These are phyloP conservation scores for Fukomys damarensis DNA, from an alignment of 2,113 vertebrate genomes.

Conservation along the genomic window DNA sequence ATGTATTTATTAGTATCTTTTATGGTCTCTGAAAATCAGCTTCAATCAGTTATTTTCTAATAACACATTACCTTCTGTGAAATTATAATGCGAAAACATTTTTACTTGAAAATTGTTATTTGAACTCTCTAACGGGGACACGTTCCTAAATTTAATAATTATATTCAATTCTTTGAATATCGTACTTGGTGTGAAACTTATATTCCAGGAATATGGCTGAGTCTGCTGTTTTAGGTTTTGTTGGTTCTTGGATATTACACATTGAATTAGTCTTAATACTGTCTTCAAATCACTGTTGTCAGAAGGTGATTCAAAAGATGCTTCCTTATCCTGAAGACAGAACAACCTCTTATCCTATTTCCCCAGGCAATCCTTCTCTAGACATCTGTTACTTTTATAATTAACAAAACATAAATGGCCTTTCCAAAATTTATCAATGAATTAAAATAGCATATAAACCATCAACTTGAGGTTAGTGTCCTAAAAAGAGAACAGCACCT, in stretches of 20 bases:
- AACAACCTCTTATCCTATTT: neutral
- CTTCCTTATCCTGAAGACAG: neutral
- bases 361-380: neutral
- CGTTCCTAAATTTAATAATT: slow-evolving; percentile 33
- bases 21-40: neutral
- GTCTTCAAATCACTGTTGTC: neutral
- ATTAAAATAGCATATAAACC: neutral
- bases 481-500: neutral
- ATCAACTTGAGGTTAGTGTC: neutral
- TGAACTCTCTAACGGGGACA: neutral
- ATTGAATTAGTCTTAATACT: neutral
- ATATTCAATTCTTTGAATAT: slow-evolving; percentile 20
- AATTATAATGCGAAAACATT: neutral
- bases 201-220: neutral
- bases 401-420: neutral
- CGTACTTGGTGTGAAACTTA: neutral
- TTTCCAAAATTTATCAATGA: slow-evolving; percentile 1
- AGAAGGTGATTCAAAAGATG: neutral
- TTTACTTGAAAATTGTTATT: slow-evolving; percentile 45
- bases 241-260: neutral
- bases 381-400: neutral
- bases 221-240: neutral
- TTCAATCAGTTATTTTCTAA: neutral
- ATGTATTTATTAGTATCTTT: neutral
- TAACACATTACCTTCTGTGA: neutral